phyloP scores from a whole-genome alignment of 2,113 vertebrate genomes.

The Ifrita kowaldi region DNA sequence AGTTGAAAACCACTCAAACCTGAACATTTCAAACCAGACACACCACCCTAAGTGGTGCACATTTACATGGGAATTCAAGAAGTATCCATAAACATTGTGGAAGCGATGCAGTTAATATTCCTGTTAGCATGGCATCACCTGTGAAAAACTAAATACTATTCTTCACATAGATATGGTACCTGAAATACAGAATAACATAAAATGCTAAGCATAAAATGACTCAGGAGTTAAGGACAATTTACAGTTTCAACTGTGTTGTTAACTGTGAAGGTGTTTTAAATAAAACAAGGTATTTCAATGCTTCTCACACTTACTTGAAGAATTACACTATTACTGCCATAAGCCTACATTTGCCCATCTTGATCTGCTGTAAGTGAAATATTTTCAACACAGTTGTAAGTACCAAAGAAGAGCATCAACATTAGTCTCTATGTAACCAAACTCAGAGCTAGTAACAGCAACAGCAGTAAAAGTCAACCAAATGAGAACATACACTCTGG shows the following conservation, averaged over 20 bases:
- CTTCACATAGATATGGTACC: background rate
- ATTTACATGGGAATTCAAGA: background rate
- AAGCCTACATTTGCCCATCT: background rate
- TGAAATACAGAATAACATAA: background rate
- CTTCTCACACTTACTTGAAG: background rate
- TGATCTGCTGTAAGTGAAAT: background rate
- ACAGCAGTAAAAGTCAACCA: background rate
- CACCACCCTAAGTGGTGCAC: background rate
- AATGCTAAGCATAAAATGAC: background rate
- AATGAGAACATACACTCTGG: background rate
- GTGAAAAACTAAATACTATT: background rate
- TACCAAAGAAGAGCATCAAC: background rate
- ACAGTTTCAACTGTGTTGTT: constrained; percentile 37
- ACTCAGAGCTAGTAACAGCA: background rate
- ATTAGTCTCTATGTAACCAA: background rate
- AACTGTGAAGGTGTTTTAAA: background rate
- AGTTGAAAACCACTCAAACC: background rate
- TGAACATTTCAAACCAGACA: background rate
- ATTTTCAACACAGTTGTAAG: background rate
- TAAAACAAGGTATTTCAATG: constrained; percentile 1
- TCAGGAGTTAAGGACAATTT: constrained; percentile 30
- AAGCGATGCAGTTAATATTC: background rate
- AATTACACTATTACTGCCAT: background rate
- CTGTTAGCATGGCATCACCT: background rate
- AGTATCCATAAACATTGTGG: background rate